Evolutionary conservation across 2,113 vertebrate genomes (phyloP).

Genomic region (Rhabdomys dilectus): DNA sequence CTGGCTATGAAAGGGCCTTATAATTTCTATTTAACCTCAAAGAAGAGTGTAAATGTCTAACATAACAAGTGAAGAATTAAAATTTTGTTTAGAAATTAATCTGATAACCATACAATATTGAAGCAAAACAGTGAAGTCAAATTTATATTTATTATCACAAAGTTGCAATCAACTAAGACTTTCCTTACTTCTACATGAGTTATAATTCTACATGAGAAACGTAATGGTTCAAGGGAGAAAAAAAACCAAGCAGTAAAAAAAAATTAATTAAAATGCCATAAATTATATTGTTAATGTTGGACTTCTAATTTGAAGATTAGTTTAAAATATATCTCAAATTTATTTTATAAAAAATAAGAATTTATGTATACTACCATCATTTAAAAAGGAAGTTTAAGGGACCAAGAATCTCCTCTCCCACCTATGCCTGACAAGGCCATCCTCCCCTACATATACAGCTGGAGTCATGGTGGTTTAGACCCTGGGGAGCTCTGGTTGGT

Average conservation of each 20-base stretch:
- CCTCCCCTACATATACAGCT: too few relatives aligned
- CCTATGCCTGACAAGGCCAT: too few relatives aligned
- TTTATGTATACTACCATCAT: slow-evolving; percentile 13
- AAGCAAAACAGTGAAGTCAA: not conserved
- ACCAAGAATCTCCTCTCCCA: too few relatives aligned
- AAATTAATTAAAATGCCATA: slow-evolving; percentile 41
- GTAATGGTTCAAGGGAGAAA: slow-evolving; percentile 9
- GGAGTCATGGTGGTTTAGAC: too few relatives aligned
- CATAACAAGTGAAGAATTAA: slow-evolving; percentile 47
- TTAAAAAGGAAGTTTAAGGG: slow-evolving; percentile 14
- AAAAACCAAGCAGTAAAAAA: not conserved
- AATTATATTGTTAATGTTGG: slow-evolving; percentile 20
- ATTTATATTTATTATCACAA: not conserved
- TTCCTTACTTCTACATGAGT: not conserved
- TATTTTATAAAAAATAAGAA: slow-evolving; percentile 27
- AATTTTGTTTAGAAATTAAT: slow-evolving; percentile 55
- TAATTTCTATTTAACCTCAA: not conserved
- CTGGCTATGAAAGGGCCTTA: not conserved
- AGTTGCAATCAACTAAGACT: slow-evolving; percentile 2
- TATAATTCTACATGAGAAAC: not conserved
- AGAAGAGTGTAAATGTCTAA: not conserved
- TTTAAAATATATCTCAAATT: slow-evolving; percentile 30
- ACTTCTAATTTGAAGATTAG: slow-evolving; percentile 17
- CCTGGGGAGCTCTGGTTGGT: too few relatives aligned
- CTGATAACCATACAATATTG: not conserved